Evolutionary conservation across 2,888 invertebrate species (phyloP).

Genomic region (Parelbella ahira): DNA sequence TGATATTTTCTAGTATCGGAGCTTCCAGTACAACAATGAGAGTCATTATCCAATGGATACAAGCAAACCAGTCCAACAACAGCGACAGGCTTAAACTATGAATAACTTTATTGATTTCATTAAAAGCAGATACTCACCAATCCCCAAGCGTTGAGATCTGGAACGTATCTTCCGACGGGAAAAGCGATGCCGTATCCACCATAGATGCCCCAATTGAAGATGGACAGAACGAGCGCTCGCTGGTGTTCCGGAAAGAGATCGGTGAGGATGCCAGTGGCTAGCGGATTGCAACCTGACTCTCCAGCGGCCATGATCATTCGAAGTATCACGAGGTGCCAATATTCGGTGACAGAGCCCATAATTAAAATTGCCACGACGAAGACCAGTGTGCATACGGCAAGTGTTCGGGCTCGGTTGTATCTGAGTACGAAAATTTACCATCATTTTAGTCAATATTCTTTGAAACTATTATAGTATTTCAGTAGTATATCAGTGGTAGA

Average conservation of each 20-base stretch:
- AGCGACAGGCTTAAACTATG: too few relatives aligned
- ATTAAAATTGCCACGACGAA: conserved; percentile 91
- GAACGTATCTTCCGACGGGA: conserved; percentile 93
- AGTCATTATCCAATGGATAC: too few relatives aligned
- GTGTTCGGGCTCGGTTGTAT: conserved; percentile 86
- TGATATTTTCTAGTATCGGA: too few relatives aligned
- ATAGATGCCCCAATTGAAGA: conserved; percentile 98
- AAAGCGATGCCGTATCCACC: conserved; percentile 96
- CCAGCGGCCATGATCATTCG: conserved; percentile 93
- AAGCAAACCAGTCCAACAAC: too few relatives aligned
- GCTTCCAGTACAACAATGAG: too few relatives aligned
- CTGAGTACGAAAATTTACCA: conserved; percentile 43
- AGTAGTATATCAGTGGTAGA: too few relatives aligned
- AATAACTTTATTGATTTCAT: too few relatives aligned
- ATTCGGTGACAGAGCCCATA: conserved; percentile 91
- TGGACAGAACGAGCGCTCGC: conserved; percentile 92
- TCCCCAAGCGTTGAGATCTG: conserved; percentile 86
- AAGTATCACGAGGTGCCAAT: conserved; percentile 94
- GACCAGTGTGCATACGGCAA: conserved; percentile 88
- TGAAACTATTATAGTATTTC: too few relatives aligned
- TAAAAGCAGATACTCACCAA: conserved; percentile 83
- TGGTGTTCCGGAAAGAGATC: conserved; percentile 90
- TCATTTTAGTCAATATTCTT: too few relatives aligned
- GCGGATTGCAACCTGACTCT: conserved; percentile 92
- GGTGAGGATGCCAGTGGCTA: conserved; percentile 90